These are phyloP conservation scores for Protobothrops flavoviridis DNA, from an alignment of 2,113 vertebrate genomes.

Conservation along the genomic window DNA sequence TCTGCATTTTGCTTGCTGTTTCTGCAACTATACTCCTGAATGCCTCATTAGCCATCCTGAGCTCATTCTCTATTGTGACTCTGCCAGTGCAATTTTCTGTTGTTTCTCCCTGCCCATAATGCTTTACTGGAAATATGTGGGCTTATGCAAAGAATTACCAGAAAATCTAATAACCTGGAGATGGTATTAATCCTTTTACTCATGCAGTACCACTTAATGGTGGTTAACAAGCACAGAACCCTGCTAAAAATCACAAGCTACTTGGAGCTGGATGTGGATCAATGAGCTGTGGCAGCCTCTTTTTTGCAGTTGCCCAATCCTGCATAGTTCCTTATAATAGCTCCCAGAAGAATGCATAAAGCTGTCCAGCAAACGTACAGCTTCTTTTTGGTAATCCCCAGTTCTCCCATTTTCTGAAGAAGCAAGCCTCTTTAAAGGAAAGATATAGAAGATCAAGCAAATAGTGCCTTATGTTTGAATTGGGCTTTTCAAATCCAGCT, in stretches of 20 bases:
- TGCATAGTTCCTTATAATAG: not conserved
- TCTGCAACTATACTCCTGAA: conserved; percentile 39
- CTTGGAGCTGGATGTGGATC: not conserved
- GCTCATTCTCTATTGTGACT: conserved; percentile 32
- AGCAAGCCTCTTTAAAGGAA: not conserved
- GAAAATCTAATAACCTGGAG: not conserved
- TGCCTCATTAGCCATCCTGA: conserved; percentile 48
- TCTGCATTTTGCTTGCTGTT: not conserved
- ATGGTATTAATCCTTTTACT: not conserved
- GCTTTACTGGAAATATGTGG: not conserved
- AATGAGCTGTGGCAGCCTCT: not conserved
- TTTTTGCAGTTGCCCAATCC: not conserved
- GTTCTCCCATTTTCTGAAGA: not conserved
- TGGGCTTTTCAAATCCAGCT: not conserved
- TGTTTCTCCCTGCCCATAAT: not conserved
- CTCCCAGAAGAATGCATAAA: not conserved
- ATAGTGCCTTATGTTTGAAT: not conserved
- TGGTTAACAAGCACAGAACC: not conserved
- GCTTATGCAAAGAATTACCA: conserved; percentile 28
- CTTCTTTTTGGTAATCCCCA: not conserved
- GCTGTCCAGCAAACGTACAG: not conserved
- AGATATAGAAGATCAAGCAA: not conserved
- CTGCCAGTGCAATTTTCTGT: conserved; percentile 19
- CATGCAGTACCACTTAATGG: not conserved
- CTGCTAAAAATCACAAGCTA: not conserved